A percentile compares a stretch with the other conserved stretches of the same genome.
These are phyloP conservation scores for Microctenopoma lineatum DNA, from an alignment of 2,797 vertebrate genomes.

Conservation along the genomic window DNA sequence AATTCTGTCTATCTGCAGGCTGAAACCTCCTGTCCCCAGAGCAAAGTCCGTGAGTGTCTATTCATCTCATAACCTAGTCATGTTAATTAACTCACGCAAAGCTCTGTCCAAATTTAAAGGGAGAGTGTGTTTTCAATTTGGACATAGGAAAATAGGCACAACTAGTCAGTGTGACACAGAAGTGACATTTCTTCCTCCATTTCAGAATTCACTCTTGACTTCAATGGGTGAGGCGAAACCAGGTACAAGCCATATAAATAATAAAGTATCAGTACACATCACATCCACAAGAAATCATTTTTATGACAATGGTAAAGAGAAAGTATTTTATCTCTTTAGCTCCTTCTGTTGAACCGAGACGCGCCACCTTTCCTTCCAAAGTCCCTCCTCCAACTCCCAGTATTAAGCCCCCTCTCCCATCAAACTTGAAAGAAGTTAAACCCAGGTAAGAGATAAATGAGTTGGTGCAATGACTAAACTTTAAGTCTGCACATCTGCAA, in stretches of 20 bases:
- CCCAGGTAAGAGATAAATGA: conserved; percentile 54
- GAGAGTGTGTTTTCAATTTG: conserved; percentile 16
- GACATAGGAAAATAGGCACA: not conserved
- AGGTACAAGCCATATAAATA: conserved; percentile 50
- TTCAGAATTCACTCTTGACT: conserved; percentile 63
- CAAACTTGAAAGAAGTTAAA: conserved; percentile 66
- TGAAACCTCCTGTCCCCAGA: conserved; percentile 77
- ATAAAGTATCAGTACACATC: not conserved
- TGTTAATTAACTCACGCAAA: conserved; percentile 14
- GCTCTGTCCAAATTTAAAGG: conserved; percentile 30
- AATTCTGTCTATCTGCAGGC: conserved; percentile 54
- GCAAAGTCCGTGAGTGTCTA: conserved; percentile 71
- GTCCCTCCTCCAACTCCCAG: conserved; percentile 39
- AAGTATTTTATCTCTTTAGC: conserved; percentile 17
- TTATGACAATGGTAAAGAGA: not conserved
- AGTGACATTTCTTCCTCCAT: conserved; percentile 30
- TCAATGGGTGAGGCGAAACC: conserved; percentile 55
- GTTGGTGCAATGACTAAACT: not conserved
- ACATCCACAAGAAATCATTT: not conserved
- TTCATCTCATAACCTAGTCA: conserved; percentile 23
- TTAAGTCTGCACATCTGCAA: not conserved
- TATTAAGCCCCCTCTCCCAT: conserved; percentile 59
- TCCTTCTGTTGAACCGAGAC: conserved; percentile 50
- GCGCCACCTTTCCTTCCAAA: conserved; percentile 57
- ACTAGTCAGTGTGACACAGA: not conserved